These are phyloP conservation scores for Elysia crispata DNA, from an alignment of 2,888 invertebrate species.

Conservation along the genomic window DNA sequence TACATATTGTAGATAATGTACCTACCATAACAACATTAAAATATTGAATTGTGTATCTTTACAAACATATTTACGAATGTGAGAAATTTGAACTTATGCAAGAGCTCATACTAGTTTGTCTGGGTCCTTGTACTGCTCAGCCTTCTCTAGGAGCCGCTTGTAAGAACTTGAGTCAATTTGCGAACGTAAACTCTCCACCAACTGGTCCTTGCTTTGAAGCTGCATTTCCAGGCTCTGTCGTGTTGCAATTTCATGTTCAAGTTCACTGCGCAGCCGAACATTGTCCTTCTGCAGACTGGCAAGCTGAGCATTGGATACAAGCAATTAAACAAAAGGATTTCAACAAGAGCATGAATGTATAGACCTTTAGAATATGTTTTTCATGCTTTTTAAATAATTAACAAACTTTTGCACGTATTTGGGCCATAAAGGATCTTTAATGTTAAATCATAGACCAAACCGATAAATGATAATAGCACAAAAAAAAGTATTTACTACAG, in stretches of 20 bases:
- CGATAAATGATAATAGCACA: too few relatives aligned
- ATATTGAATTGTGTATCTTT: too few relatives aligned
- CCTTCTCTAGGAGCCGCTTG: slow-evolving; percentile 60
- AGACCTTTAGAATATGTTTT: neutral
- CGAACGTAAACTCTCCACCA: slow-evolving; percentile 67
- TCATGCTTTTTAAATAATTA: too few relatives aligned
- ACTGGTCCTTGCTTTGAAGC: slow-evolving; percentile 74
- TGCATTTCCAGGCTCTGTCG: slow-evolving; percentile 73
- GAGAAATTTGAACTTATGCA: too few relatives aligned
- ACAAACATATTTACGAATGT: too few relatives aligned
- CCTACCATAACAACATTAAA: too few relatives aligned
- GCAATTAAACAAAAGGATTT: neutral
- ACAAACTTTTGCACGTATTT: too few relatives aligned
- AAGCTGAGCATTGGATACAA: slow-evolving; percentile 58
- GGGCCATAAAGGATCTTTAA: too few relatives aligned
- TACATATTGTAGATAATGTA: too few relatives aligned
- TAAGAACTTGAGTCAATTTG: slow-evolving; percentile 57
- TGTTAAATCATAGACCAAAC: too few relatives aligned
- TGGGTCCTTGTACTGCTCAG: slow-evolving; percentile 59
- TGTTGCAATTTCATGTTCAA: slow-evolving; percentile 71
- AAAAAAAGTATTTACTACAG: too few relatives aligned
- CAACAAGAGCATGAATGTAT: neutral
- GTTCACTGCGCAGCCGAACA: slow-evolving; percentile 67
- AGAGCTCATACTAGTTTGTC: slow-evolving; percentile 61
- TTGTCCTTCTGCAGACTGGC: slow-evolving; percentile 75